Evolutionary conservation across 2,113 vertebrate species (phyloP).

Genomic region (Pachycephala philippinensis): DNA sequence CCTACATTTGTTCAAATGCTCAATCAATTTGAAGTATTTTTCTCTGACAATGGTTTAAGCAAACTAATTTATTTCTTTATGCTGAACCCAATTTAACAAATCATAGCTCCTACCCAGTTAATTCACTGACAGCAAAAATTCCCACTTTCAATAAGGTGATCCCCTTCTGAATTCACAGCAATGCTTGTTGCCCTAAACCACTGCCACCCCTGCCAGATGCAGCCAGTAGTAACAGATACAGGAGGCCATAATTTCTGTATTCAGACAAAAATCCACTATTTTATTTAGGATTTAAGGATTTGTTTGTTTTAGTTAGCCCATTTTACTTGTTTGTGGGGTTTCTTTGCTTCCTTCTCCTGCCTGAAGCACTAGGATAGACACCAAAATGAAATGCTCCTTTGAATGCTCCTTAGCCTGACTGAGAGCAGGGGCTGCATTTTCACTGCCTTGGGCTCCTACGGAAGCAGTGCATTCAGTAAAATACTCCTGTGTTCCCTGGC

Average conservation of each 20-base stretch:
- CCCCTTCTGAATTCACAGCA: background rate
- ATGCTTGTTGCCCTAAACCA: background rate
- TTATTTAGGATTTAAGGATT: background rate
- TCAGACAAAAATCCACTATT: background rate
- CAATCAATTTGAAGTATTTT: background rate
- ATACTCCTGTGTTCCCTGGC: background rate
- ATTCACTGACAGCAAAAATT: background rate
- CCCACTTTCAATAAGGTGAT: background rate
- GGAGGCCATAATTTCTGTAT: background rate
- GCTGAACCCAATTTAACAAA: background rate
- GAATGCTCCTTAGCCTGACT: background rate
- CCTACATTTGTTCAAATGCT: background rate
- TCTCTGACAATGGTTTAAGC: background rate
- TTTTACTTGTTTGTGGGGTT: background rate
- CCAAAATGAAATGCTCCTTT: background rate
- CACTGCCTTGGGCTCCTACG: background rate
- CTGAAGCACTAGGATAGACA: background rate
- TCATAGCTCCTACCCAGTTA: background rate
- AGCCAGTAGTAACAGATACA: background rate
- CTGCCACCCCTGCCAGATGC: background rate
- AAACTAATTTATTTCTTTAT: background rate
- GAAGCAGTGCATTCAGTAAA: background rate
- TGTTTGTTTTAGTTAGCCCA: background rate
- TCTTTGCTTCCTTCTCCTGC: background rate
- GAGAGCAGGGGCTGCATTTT: background rate